These are phyloP conservation scores for Panzeria rudis DNA, from an alignment of 2,888 invertebrate species.

Conservation along the genomic window DNA sequence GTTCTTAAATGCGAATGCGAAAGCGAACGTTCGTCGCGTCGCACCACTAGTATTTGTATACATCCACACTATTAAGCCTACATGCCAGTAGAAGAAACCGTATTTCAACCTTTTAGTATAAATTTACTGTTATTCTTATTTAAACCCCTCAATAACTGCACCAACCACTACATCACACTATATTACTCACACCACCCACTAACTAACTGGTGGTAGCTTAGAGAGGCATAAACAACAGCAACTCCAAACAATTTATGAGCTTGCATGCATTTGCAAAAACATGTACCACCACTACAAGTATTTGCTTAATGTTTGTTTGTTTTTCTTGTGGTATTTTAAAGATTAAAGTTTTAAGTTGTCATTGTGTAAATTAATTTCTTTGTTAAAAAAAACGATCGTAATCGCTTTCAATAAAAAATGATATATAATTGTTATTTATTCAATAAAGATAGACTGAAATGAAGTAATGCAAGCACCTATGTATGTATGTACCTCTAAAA, in stretches of 20 bases:
- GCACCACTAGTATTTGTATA: no score
- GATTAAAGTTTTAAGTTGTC: conserved; percentile 51
- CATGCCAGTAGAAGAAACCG: conserved; percentile 30
- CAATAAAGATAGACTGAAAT: background rate
- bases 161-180: background rate
- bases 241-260: conserved; percentile 37
- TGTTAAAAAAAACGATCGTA: conserved; percentile 1
- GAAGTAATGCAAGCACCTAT: no score
- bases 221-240: conserved; percentile 14
- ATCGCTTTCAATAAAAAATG: background rate
- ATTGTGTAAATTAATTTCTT: conserved; percentile 30
- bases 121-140: conserved; percentile 32
- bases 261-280: conserved; percentile 44
- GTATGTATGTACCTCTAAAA: no score
- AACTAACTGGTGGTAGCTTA: conserved; percentile 2
- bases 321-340: conserved; percentile 23
- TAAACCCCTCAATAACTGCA: background rate
- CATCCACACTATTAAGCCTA: background rate
- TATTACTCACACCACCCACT: background rate
- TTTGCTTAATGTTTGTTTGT: conserved; percentile 18
- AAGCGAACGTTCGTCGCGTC: no score
- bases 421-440: background rate
- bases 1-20: no score
- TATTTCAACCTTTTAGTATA: conserved; percentile 18
- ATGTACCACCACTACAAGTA: background rate